Percentiles rank a stretch among this genome's conserved stretches.
Evolutionary conservation across 23 tunicate species (phyloP).

Genomic region (Trididemnum miniatum): DNA sequence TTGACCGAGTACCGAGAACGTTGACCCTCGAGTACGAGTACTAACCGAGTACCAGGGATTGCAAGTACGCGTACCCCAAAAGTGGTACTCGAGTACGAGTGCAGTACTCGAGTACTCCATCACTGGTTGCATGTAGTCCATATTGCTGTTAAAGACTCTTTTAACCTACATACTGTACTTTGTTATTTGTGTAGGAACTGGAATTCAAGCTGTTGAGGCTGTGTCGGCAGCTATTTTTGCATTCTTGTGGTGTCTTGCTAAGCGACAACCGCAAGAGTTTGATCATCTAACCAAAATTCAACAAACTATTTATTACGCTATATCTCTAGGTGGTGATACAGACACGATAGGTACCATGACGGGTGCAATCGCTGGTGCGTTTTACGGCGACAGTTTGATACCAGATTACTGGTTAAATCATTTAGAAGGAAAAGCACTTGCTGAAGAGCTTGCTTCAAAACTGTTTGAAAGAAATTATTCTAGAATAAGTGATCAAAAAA

Average conservation of each 20-base stretch:
- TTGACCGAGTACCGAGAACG: too few species aligned
- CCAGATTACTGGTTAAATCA: conserved; percentile 53
- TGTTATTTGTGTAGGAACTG: conserved; percentile 30
- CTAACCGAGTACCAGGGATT: too few species aligned
- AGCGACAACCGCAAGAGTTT: conserved; percentile 32
- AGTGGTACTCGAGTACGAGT: too few species aligned
- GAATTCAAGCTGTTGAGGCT: conserved; percentile 52
- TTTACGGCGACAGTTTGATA: conserved; percentile 43
- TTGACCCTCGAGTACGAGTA: too few species aligned
- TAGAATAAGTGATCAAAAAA: too few species aligned
- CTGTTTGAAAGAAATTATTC: conserved; percentile 36
- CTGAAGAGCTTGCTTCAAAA: conserved; percentile 35
- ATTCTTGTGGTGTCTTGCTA: conserved; percentile 55
- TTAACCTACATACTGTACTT: too few species aligned
- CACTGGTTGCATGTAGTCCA: too few species aligned
- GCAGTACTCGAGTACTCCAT: too few species aligned
- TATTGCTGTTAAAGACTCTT: too few species aligned
- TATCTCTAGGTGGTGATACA: conserved; percentile 67
- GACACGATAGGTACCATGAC: conserved; percentile 83
- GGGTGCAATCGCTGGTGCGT: conserved; percentile 81
- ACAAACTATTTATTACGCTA: conserved; percentile 52
- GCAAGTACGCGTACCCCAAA: too few species aligned
- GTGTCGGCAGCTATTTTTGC: conserved; percentile 65
- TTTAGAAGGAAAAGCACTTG: conserved; percentile 42
- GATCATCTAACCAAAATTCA: conserved; percentile 15